phyloP scores from a whole-genome alignment of 2,113 vertebrate species.

The Amia ocellicauda region DNA sequence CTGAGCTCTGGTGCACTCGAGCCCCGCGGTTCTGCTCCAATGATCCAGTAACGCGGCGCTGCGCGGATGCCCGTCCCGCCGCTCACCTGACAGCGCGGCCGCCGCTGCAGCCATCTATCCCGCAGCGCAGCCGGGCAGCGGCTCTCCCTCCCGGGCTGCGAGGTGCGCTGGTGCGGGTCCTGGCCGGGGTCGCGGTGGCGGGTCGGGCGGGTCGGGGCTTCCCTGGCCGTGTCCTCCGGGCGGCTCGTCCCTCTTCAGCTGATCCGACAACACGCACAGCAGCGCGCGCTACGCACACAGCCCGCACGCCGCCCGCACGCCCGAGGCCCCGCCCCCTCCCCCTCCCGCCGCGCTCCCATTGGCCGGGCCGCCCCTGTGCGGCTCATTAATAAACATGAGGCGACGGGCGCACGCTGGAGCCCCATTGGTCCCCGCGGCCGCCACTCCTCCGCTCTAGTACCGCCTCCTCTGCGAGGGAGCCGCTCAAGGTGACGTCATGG shows the following conservation, averaged over 20 bases:
- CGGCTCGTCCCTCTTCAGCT: conserved; percentile 65
- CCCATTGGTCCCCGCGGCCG: not conserved
- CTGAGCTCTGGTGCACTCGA: no score
- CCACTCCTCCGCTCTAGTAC: conserved; percentile 21
- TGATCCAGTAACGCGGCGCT: no score
- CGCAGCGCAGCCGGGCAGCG: conserved; percentile 44
- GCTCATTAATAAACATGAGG: conserved; percentile 55
- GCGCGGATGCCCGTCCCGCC: no score
- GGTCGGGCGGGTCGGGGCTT: conserved; percentile 41
- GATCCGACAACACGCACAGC: conserved; percentile 64
- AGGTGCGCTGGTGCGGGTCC: conserved; percentile 33
- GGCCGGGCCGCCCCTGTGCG: conserved; percentile 21
- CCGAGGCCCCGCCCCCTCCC: conserved; percentile 52
- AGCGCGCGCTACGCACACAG: conserved; percentile 55
- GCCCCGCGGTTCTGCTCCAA: no score
- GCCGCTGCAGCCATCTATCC: conserved; percentile 54
- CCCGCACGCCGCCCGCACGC: conserved; percentile 43
- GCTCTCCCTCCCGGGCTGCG: conserved; percentile 60
- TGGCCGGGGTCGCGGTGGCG: conserved; percentile 30
- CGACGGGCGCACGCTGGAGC: conserved; percentile 24
- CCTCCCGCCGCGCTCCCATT: conserved; percentile 49
- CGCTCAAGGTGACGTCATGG: conserved; percentile 46
- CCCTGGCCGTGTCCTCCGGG: conserved; percentile 56
- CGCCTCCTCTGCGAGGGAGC: conserved; percentile 18
- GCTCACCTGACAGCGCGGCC: conserved; percentile 55